Base-by-base conservation (phyloP, 2,888 invertebrate species). In the Oligia strigilis region DNA sequence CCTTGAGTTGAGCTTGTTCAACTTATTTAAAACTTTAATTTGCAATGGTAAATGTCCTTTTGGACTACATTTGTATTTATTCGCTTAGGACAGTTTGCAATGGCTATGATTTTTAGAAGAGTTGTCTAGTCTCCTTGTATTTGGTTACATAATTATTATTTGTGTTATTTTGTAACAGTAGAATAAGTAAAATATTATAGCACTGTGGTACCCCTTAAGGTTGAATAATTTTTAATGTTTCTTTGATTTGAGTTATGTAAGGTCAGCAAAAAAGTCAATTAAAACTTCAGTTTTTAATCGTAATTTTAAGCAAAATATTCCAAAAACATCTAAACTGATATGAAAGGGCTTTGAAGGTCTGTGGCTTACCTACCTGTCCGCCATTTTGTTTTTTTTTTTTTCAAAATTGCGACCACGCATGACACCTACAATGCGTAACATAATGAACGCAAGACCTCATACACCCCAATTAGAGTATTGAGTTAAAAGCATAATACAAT, bases 51-150 rank as follows among this genome's bases (percentile, higher is more conserved):
- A 49, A 19, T 29, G 4, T 29, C 3, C 0, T 40, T 46, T 19
- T 49, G 19, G 1, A 49, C 8, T 14, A 40, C 1, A 19, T 75
- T 60, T 75, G 9, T 40, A 11, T 40, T 52, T 17, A 49, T 52
- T 36, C 1, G 19, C n/a, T 19, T 36, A 46, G 14, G 8, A 36
- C 29, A 29, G 43, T 52, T 72, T 64, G 29, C 23, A 75, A 60
- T 3, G 19, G 9, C 36, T 75, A 66, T 36, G 36, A 60, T 75
- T 52, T 66, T 60, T 52, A 60, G 29, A 75, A 66, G 58, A 66
- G 66, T 80, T 43, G 43, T 82, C 80, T 80, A 80, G 83, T 80
- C 80, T 60, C 13, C 19, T 52, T n/a, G 49, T 82, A 43, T 76
- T 66, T 76, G 19, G 29, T 46, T 43, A 72, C 36, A 46, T 40